Conservation (phyloP, 2,888 invertebrate genomes). For the Encarsia formosa region DNA sequence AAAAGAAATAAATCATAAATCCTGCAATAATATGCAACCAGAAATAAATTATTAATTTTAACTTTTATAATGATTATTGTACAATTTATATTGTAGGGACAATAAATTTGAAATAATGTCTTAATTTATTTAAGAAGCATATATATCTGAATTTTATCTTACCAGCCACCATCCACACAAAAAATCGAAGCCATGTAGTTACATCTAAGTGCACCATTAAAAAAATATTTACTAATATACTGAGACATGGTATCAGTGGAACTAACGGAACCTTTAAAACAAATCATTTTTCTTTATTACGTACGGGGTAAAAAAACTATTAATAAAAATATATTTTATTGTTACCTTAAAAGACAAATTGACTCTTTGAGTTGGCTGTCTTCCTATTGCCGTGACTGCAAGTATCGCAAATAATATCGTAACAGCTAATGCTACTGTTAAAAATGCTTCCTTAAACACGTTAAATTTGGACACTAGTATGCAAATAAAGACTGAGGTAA, state of each 20-base stretch:
- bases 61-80: too few species aligned
- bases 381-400: constrained; percentile 59
- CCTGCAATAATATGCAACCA: too few species aligned
- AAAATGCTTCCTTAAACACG: too few species aligned
- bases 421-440: constrained; percentile 34
- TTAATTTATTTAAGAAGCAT: too few species aligned
- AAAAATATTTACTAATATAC: constrained; percentile 83
- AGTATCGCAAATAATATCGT: constrained; percentile 50
- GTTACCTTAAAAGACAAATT: constrained; percentile 73
- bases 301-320: too few species aligned
- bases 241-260: constrained; percentile 78
- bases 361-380: constrained; percentile 64
- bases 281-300: too few species aligned
- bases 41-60: too few species aligned
- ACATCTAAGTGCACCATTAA: constrained; percentile 84
- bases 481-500: too few species aligned
- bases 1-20: constrained; percentile 78
- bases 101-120: too few species aligned
- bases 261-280: constrained; percentile 76
- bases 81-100: too few species aligned
- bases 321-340: neutral
- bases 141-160: too few species aligned
- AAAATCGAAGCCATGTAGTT: constrained; percentile 85
- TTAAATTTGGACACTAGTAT: too few species aligned
- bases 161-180: constrained; percentile 80